Evolutionary conservation across 1,140 invertebrate species (phyloP).

Genomic region (Calliphora vicina): DNA sequence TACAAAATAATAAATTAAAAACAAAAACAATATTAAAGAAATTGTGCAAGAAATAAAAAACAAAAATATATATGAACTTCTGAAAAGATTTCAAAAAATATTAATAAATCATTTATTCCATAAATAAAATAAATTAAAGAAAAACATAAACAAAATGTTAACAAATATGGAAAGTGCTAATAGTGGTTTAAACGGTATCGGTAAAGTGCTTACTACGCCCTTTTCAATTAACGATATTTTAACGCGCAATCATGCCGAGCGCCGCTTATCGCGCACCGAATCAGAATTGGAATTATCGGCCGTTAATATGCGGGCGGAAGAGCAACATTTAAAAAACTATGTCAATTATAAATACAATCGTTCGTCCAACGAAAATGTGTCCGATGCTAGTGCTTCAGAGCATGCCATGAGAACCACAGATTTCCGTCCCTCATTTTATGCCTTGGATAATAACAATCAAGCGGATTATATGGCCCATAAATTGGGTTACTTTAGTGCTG

Average conservation of each 20-base stretch:
- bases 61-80: slow-evolving; percentile 18
- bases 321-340: slow-evolving; percentile 49
- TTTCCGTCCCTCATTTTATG: slow-evolving; percentile 54
- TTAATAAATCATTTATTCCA: no score
- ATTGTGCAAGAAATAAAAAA: no score
- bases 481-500: slow-evolving; percentile 51
- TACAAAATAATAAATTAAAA: slow-evolving; percentile 21
- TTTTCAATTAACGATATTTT: slow-evolving; percentile 82
- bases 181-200: slow-evolving; percentile 50
- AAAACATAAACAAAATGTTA: slow-evolving; percentile 38
- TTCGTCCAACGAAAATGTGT: slow-evolving; percentile 6
- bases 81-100: no score
- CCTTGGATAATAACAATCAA: slow-evolving; percentile 54
- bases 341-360: slow-evolving; percentile 42
- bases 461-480: slow-evolving; percentile 53
- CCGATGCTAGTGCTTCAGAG: slow-evolving; percentile 25
- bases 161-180: slow-evolving; percentile 53
- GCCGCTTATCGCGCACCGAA: slow-evolving; percentile 50
- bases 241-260: slow-evolving; percentile 63
- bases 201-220: slow-evolving; percentile 67
- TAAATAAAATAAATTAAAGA: slow-evolving; percentile 24
- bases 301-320: slow-evolving; percentile 33
- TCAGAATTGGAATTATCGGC: slow-evolving; percentile 40
- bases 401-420: slow-evolving; percentile 37
- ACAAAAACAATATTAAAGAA: slow-evolving; percentile 39